Evolutionary conservation across 2,113 vertebrate genomes (phyloP).

Genomic region (Anoplopoma fimbria): DNA sequence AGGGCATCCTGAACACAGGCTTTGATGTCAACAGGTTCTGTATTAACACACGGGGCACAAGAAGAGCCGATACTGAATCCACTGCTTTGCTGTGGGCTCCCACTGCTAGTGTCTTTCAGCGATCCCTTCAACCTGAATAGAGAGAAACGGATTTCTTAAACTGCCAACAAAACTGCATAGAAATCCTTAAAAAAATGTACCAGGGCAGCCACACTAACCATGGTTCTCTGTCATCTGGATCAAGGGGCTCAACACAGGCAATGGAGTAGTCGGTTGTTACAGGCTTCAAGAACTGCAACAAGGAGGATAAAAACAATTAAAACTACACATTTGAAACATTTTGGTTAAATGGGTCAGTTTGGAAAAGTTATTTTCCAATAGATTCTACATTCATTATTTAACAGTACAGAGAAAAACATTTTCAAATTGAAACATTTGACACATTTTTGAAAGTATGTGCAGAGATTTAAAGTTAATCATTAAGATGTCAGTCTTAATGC

Average conservation of each 20-base stretch:
- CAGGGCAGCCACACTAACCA: conserved; percentile 53
- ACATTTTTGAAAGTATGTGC: not conserved
- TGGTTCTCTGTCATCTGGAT: conserved; percentile 36
- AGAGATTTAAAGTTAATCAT: not conserved
- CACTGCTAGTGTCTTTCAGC: conserved; percentile 14
- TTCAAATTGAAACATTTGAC: not conserved
- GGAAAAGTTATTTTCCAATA: not conserved
- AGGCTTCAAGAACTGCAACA: conserved; percentile 54
- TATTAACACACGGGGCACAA: conserved; percentile 55
- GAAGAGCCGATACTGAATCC: conserved; percentile 51
- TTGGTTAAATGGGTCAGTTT: not conserved
- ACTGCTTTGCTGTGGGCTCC: conserved; percentile 47
- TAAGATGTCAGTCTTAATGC: not conserved
- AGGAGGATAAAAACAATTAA: not conserved
- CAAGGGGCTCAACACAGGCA: conserved; percentile 24
- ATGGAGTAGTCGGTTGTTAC: not conserved
- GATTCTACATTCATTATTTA: not conserved
- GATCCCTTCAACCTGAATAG: conserved; percentile 53
- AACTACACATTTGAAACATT: not conserved
- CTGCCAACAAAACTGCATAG: not conserved
- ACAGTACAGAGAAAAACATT: not conserved
- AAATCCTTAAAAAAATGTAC: not conserved
- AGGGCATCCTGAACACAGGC: conserved; percentile 31
- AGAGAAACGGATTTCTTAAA: conserved; percentile 12
- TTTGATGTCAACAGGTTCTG: conserved; percentile 27